Conservation (phyloP, 2,888 invertebrate species). For the Onthophagus sagittarius region DNA sequence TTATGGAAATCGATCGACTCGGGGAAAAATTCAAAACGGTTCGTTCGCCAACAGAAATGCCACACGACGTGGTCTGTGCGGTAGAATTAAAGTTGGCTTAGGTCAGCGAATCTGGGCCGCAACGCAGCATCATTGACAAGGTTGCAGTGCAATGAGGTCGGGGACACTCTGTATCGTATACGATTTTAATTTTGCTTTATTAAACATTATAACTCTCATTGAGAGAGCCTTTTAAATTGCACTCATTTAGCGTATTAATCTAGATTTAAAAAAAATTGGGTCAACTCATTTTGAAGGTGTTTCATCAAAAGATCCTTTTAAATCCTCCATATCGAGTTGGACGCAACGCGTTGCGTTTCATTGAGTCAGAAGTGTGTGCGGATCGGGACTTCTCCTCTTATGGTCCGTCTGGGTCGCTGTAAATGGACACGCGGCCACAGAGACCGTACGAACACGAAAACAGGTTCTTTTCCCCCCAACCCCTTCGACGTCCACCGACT, state of each 20-base stretch:
- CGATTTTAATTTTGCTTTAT: neutral
- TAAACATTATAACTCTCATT: too few species aligned
- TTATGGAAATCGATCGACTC: neutral
- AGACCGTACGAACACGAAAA: neutral
- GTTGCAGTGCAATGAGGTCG: neutral
- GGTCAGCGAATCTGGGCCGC: neutral
- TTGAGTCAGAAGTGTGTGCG: neutral
- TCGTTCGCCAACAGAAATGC: neutral
- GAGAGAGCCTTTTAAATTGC: too few species aligned
- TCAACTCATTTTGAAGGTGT: too few species aligned
- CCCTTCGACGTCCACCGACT: neutral
- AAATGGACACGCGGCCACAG: neutral
- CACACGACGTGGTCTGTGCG: neutral
- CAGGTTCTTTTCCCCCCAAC: neutral
- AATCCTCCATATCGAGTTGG: neutral
- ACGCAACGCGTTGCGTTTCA: neutral
- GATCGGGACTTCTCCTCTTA: neutral
- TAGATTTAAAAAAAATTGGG: too few species aligned
- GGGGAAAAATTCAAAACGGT: neutral
- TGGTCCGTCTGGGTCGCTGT: neutral
- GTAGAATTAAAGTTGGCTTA: neutral
- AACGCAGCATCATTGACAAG: neutral
- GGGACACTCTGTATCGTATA: neutral
- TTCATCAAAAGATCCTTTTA: neutral
- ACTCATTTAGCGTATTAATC: too few species aligned